A percentile compares a stretch with the other conserved stretches of the same genome.
Conservation (phyloP, 2,888 invertebrate genomes). For the Trachelus iudaicus region DNA sequence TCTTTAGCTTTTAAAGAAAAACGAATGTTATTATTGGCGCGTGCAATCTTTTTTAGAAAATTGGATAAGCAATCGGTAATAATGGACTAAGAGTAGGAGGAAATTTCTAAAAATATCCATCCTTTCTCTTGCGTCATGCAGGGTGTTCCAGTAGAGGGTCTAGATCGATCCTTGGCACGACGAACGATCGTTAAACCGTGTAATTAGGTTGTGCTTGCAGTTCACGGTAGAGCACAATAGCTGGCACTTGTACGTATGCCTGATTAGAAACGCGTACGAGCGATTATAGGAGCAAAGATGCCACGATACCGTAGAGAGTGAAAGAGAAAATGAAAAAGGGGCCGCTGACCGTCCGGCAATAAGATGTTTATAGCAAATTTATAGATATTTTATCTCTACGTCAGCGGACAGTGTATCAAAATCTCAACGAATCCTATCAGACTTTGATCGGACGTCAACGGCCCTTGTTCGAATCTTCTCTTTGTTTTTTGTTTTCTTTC, state of each 20-base stretch:
- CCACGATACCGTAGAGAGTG: neutral
- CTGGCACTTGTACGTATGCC: neutral
- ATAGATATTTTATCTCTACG: neutral
- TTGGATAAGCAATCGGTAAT: constrained; percentile 16
- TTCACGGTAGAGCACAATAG: neutral
- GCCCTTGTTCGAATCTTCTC: neutral
- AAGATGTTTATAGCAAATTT: neutral
- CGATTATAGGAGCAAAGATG: neutral
- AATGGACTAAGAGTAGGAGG: constrained; percentile 22
- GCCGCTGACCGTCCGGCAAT: neutral
- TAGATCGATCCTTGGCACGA: neutral
- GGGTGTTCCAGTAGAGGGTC: neutral
- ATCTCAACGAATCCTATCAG: neutral
- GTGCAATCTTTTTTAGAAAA: neutral
- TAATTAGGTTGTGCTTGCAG: constrained; percentile 3
- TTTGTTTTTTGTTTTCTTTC: neutral
- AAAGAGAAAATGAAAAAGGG: neutral
- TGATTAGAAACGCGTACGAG: neutral
- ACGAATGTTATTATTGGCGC: neutral
- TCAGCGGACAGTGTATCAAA: neutral
- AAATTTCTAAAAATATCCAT: constrained; percentile 27
- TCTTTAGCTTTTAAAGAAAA: neutral
- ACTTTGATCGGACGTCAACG: neutral
- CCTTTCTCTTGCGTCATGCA: constrained; percentile 14
- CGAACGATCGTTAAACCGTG: neutral